Evolutionary conservation across 2,113 vertebrate genomes (phyloP).

Genomic region (Todiramphus saurophagus): DNA sequence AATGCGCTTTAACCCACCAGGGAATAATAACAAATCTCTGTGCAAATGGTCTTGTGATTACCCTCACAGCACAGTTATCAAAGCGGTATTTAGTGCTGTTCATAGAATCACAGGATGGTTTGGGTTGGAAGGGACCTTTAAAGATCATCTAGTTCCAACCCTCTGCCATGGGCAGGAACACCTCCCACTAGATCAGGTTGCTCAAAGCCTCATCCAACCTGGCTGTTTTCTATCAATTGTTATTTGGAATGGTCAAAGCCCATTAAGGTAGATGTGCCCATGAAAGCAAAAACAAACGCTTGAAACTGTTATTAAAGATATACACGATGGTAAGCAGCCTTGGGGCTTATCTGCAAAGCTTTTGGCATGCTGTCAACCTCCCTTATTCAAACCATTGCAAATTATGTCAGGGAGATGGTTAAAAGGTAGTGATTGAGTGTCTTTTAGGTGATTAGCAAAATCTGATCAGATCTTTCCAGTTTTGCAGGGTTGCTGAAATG

Average conservation of each 20-base stretch:
- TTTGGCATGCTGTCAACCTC: not conserved
- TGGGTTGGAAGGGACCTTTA: not conserved
- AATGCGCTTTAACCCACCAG: not conserved
- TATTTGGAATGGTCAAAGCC: not conserved
- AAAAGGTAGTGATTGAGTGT: not conserved
- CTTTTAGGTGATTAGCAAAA: slow-evolving; percentile 1
- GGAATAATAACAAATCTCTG: not conserved
- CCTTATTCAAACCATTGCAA: not conserved
- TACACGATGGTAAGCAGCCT: not conserved
- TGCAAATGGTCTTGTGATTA: not conserved
- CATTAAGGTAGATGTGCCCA: not conserved
- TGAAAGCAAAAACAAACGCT: not conserved
- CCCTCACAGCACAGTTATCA: not conserved
- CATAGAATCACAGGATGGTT: not conserved
- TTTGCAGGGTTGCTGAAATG: not conserved
- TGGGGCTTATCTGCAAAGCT: not conserved
- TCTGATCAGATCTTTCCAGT: not conserved
- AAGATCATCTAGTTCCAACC: not conserved
- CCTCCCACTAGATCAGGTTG: not conserved
- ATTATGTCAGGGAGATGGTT: not conserved
- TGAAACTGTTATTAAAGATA: not conserved
- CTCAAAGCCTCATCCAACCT: not conserved
- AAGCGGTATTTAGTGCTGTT: not conserved
- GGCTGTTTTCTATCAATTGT: not conserved
- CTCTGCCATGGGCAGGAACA: not conserved